Base-by-base conservation (phyloP, 2,113 vertebrate genomes). In the Ctenomys sociabilis region DNA sequence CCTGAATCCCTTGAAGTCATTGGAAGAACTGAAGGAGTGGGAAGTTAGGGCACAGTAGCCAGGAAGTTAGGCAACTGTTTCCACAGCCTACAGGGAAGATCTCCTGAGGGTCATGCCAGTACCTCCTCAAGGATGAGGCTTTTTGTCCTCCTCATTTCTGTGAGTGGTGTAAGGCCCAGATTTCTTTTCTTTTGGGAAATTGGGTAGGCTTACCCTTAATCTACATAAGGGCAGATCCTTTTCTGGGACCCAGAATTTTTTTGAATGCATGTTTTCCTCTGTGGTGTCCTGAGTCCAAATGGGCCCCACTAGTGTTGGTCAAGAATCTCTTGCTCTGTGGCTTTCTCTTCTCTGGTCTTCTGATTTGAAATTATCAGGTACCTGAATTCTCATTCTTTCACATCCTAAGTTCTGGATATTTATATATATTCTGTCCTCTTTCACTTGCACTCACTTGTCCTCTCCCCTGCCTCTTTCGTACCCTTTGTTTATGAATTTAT, bases 91-190 rank as follows among this genome's bases (percentile, higher is more conserved):
- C 57, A 52, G n/a, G 68, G 64, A 64, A 24, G 35, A 43, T 78
- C 57, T 52, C 5, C 24, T 26, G 75, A 63, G 35, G 1, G 0
- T 26, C 26, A 32, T 63, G 37, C 52, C 72, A 0, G 0, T 19
- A 35, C 40, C 10, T 35, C 43, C 13, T 35, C 10, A 70, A 16
- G 10, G 32, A 35, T 70, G 66, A n/a, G 32, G 30, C 32, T 70
- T 35, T 70, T 32, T 35, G 30, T 70, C 66, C 12, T 70, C 30
- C 64, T 66, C 64, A 61, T 61, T 61, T 61, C 22, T 22, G 66
- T 32, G 32, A 32, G 66, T 70, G 66, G 30, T 12, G 12, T 35
- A 11, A 49, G 26, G 24, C 24, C 2, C n/a, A 19, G 22, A 16
- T 63, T 8, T 37, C 52, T 70, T 12, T 70, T 26, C 28, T 28